Base-by-base conservation (phyloP, 2,113 vertebrate genomes). In the Penelope pileata region DNA sequence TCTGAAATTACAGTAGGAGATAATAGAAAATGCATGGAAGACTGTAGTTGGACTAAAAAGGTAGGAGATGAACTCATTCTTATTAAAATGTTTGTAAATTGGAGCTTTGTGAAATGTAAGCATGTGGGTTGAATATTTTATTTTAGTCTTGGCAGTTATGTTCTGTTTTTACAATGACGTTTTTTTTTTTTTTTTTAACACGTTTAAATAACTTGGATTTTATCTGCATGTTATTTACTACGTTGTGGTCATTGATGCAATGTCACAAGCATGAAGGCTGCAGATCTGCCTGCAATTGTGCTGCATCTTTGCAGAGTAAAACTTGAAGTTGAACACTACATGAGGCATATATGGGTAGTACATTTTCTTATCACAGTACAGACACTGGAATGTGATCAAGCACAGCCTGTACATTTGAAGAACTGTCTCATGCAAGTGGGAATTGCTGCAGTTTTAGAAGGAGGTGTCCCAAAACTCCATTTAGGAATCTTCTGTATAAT, bases 1-100 rank as follows among this genome's bases (percentile, higher is more conserved):
- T 91, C 51, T 77, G 60, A 67, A 90, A 70, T 77, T 87, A 43
- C 34, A 32, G 59, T 30, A 16, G 75, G 68, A 74, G 54, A 40
- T 77, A 80, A 58, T 13, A 81, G 72, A 43, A 81, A 88, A 88
- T 60, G 38, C 85, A 68, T 50, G 72, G 78, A 87, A 85, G 42
- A 51, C 78, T 67, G 7, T 67, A 43, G 34, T 19, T 88, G 78
- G 82, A 54, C 83, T 85, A 3, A 70, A 96, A 91, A 88, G 42
- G 72, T 59, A 91, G 36, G 51, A 76, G 78, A 75, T 90, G 50
- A 4, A 2, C 51, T 69, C 67, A 14, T 88, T 90, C 83, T 68
- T 87, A 78, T 76, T 91, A 86, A 96, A 95, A 95, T 88, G 91
- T 88, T 90, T 96, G 64, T 90, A 94, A 94, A 93, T 95, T 56